phyloP scores from a whole-genome alignment of 2,113 vertebrate species.

The Acanthochromis polyacanthus region DNA sequence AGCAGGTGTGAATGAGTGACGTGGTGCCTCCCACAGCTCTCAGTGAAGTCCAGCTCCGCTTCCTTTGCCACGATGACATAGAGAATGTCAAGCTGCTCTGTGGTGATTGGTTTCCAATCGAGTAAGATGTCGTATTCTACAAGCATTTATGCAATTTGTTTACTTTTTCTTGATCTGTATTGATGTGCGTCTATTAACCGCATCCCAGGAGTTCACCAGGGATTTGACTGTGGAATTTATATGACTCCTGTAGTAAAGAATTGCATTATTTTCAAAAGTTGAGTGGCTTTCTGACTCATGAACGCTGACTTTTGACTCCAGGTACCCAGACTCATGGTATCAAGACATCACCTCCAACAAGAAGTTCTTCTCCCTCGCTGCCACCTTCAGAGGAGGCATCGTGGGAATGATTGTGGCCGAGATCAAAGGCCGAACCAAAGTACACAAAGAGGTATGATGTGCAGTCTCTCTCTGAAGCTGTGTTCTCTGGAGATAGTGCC shows the following conservation, averaged over 20 bases:
- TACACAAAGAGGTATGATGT: constrained; percentile 95
- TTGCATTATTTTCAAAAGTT: not conserved
- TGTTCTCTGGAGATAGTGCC: not conserved
- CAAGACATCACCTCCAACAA: constrained; percentile 99
- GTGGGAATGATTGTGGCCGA: constrained; percentile 99
- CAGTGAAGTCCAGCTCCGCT: constrained; percentile 96
- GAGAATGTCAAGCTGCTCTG: constrained; percentile 97
- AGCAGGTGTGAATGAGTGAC: constrained; percentile 99
- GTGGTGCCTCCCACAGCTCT: constrained; percentile 93
- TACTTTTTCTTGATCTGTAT: not conserved
- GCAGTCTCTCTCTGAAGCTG: not conserved
- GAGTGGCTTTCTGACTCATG: not conserved
- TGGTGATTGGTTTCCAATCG: constrained; percentile 98
- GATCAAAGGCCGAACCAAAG: constrained; percentile 98
- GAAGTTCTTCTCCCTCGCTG: constrained; percentile 98
- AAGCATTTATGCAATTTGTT: not conserved
- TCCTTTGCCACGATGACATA: constrained; percentile 99
- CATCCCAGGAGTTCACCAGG: too few species aligned
- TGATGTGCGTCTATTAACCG: not conserved
- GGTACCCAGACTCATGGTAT: constrained; percentile 99
- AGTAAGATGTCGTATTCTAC: constrained; percentile 84
- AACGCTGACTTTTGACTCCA: constrained; percentile 65
- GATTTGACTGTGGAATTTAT: too few species aligned
- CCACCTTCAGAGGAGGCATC: constrained; percentile 94
- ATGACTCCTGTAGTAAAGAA: too few species aligned